Conservation (phyloP, 2,797 vertebrate genomes). For the Alosa sapidissima region DNA sequence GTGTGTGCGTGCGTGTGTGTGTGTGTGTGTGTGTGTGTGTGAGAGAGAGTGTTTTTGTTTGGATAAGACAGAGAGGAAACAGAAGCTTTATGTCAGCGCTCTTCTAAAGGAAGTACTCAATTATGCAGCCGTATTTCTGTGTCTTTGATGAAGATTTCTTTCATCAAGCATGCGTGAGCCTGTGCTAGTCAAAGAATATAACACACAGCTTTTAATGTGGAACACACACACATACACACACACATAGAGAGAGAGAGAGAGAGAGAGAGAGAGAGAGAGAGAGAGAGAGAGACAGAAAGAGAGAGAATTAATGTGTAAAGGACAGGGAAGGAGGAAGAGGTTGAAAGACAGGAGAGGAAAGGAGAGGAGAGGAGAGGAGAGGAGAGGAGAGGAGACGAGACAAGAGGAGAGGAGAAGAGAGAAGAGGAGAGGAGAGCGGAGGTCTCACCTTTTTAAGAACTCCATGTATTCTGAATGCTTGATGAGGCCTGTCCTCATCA, state of each 20-base stretch:
- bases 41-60: neutral
- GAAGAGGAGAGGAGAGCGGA: neutral
- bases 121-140: neutral
- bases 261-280: neutral
- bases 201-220: neutral
- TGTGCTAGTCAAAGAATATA: neutral
- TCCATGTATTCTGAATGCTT: constrained; percentile 97
- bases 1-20: neutral
- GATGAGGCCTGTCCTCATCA: constrained; percentile 97
- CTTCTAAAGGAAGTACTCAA: neutral
- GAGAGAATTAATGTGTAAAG: no score
- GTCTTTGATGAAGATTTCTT: neutral
- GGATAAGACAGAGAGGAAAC: neutral
- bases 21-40: no score
- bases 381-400: no score
- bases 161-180: neutral
- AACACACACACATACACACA: neutral
- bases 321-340: no score
- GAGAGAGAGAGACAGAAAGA: no score
- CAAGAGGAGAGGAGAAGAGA: no score
- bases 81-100: neutral
- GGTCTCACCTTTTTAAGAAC: constrained; percentile 90
- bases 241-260: no score
- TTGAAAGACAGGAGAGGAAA: no score
- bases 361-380: no score